These are phyloP conservation scores for Melipona bicolor DNA, from an alignment of 2,888 invertebrate genomes.

Conservation along the genomic window DNA sequence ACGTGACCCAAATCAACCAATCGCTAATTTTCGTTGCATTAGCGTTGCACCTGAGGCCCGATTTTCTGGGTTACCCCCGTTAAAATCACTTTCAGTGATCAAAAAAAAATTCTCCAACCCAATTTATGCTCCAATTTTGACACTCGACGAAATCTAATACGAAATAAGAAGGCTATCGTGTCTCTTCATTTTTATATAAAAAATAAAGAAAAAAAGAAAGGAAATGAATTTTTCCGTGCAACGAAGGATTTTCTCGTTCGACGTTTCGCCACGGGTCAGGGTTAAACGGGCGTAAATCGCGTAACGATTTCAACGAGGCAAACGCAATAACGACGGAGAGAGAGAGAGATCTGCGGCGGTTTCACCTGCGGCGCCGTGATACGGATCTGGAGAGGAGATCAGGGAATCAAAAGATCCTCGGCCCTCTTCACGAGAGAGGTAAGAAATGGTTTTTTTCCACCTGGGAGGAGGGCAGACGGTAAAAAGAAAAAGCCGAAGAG, in stretches of 20 bases:
- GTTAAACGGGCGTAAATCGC: background rate
- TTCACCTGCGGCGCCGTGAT: background rate
- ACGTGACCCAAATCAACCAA: too few relatives aligned
- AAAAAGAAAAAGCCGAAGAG: constrained; percentile 12
- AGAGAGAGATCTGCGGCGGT: background rate
- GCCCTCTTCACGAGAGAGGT: constrained; percentile 1
- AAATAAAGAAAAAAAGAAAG: too few relatives aligned
- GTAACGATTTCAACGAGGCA: background rate
- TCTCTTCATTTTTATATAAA: too few relatives aligned
- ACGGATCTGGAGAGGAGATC: background rate
- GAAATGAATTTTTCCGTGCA: background rate
- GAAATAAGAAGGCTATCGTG: too few relatives aligned
- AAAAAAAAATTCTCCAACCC: too few relatives aligned
- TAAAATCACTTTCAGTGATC: too few relatives aligned
- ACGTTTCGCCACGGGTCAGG: background rate
- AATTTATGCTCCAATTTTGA: too few relatives aligned
- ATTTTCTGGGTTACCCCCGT: too few relatives aligned
- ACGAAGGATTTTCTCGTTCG: background rate
- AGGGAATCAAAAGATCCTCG: background rate
- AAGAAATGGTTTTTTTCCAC: constrained; percentile 31
- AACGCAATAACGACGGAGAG: background rate
- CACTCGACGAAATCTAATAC: too few relatives aligned
- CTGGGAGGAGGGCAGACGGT: background rate
- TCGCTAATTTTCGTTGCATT: too few relatives aligned
- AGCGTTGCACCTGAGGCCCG: too few relatives aligned